Percentiles rank a stretch among this genome's conserved stretches.
phyloP scores from a whole-genome alignment of 2,888 invertebrate species.

The Sesamia inferens region DNA sequence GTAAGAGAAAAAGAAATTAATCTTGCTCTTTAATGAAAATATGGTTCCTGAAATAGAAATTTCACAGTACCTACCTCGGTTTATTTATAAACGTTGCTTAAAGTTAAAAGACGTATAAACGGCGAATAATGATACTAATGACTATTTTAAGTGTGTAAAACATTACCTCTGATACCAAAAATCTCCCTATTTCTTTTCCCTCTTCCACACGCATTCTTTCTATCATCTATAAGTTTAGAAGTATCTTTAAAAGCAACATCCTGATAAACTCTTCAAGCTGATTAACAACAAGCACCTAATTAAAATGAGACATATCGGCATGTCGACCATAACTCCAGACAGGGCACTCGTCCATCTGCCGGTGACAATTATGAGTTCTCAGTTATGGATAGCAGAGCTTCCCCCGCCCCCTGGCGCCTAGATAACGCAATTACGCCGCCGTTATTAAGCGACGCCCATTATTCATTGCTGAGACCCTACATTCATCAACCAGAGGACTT shows the following conservation, averaged over 20 bases:
- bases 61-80: neutral
- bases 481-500: constrained; percentile 72
- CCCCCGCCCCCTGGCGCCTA: constrained; percentile 78
- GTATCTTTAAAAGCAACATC: neutral
- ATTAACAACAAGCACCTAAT: constrained; percentile 35
- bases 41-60: neutral
- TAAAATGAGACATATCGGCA: constrained; percentile 60
- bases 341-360: constrained; percentile 66
- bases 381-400: constrained; percentile 84
- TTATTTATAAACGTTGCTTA: neutral
- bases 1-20: neutral
- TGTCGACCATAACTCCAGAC: constrained; percentile 63
- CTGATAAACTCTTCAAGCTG: neutral
- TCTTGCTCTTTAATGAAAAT: neutral
- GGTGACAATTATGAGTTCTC: constrained; percentile 85
- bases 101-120: too few relatives aligned
- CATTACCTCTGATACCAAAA: neutral
- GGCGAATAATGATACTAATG: too few relatives aligned
- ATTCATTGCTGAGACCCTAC: constrained; percentile 82
- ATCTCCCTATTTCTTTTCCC: neutral
- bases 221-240: neutral
- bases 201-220: neutral
- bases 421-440: constrained; percentile 86
- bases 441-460: constrained; percentile 86
- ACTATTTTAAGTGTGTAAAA: too few relatives aligned